Evolutionary conservation across 2,797 vertebrate genomes (phyloP), one percentile per base, ranked within the genome.

Genomic region (Sebastes iracundus): DNA sequence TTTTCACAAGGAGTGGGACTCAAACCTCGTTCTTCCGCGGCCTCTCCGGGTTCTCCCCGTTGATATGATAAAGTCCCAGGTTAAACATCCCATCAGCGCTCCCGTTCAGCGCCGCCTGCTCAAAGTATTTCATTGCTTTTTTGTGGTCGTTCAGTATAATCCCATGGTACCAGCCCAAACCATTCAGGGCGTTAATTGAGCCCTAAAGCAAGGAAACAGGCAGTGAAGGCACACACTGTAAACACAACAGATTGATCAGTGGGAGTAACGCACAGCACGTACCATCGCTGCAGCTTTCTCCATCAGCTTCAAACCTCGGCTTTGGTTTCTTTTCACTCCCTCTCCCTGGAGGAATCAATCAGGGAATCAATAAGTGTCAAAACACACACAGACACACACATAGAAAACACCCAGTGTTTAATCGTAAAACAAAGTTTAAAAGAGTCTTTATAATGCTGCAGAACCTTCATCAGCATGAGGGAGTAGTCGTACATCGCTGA

Each of bases 131-230:
- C 1, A 94, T 86, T 0, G 97, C 97, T 65, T 92, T 96, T 67
- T 35, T 89, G 79, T 95, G 94, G 87, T 98, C 96, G 67, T 94
- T 96, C 75, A 92, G 95, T 55, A 96, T 93, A 38, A 88, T 94
- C 91, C 97, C 96, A 86, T 98, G 97, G 92, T 98, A 98, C 98
- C 97, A 99, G 66, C 98, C 98, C 59, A 98, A 86, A 65, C 96
- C 97, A 59, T 98, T 99, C 91, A 99, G 92, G 33, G 98, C 98
- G 18, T 96, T 95, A 77, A 95, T 94, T 71, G 96, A 96, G 30
- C 98, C 98, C 98, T 99, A 74, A 58, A 77, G 87, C 84, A 33
- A 83, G 69, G 82, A 93, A 84, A 83, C 75, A 81, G 58, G 90
- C 18, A 72, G 27, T 38, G 59, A 76, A 49, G 56, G 60, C 59